Evolutionary conservation across 2,797 vertebrate species (phyloP).

Genomic region (Podarcis lilfordi): DNA sequence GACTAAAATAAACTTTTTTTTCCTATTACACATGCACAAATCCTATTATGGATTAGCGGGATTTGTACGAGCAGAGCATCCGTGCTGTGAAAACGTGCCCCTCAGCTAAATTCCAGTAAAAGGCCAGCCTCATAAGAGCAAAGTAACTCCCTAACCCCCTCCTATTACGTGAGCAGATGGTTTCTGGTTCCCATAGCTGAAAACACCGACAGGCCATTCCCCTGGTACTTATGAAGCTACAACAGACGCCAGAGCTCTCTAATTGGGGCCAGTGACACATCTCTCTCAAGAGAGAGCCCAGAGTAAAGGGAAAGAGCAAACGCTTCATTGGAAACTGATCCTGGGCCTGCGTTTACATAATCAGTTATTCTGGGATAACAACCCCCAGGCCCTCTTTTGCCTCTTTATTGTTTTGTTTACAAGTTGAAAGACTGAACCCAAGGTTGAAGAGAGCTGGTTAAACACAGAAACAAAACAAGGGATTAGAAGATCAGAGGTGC

Average conservation of each 20-base stretch:
- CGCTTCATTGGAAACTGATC: background rate
- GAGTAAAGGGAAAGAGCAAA: background rate
- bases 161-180: background rate
- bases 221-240: background rate
- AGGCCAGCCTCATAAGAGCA: constrained; percentile 23
- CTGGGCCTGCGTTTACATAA: constrained; percentile 23
- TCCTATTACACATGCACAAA: constrained; percentile 30
- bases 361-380: constrained; percentile 6
- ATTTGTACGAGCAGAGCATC: constrained; percentile 26
- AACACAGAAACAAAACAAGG: background rate
- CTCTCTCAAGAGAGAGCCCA: background rate
- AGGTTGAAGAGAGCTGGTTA: background rate
- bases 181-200: background rate
- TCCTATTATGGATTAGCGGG: constrained; percentile 28
- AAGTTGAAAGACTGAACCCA: background rate
- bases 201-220: constrained; percentile 1
- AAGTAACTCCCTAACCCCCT: constrained; percentile 1
- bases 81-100: constrained; percentile 8
- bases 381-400: background rate
- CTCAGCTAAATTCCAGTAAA: constrained; percentile 22
- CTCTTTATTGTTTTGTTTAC: constrained; percentile 11
- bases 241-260: constrained; percentile 9
- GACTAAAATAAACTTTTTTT: constrained; percentile 15
- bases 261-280: background rate
- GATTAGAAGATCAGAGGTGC: background rate